These are phyloP conservation scores for Drosophila ochracea DNA, from an alignment of 2,888 invertebrate genomes.

Conservation along the genomic window DNA sequence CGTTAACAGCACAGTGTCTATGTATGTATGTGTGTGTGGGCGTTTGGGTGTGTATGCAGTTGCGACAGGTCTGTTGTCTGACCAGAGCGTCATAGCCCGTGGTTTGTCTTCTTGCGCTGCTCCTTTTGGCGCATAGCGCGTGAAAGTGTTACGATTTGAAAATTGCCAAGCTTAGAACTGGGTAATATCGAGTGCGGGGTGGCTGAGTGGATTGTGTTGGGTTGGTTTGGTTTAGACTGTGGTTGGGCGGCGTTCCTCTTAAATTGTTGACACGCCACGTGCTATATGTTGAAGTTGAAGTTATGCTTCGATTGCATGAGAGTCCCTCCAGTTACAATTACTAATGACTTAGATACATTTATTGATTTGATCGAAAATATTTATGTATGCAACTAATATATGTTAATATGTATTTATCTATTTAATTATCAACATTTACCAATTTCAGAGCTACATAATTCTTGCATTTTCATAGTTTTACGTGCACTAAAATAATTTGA, in stretches of 20 bases:
- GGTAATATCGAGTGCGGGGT: conserved; percentile 61
- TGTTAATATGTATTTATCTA: background rate
- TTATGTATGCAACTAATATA: background rate
- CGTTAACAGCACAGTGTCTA: conserved; percentile 35
- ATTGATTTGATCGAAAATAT: background rate
- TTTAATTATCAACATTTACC: background rate
- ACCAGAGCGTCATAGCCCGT: conserved; percentile 33
- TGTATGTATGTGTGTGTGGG: conserved; percentile 10
- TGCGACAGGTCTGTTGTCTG: conserved; percentile 70
- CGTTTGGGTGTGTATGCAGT: conserved; percentile 39
- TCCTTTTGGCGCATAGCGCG: conserved; percentile 67
- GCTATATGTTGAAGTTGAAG: conserved; percentile 33
- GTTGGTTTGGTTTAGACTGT: background rate
- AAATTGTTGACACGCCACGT: conserved; percentile 59
- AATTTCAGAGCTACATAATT: background rate
- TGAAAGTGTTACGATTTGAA: conserved; percentile 79
- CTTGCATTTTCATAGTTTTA: background rate
- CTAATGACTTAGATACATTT: background rate
- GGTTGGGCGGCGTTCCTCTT: conserved; percentile 32
- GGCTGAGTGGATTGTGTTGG: background rate
- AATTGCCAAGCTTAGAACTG: conserved; percentile 75
- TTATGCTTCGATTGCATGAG: conserved; percentile 7
- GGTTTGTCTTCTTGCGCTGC: conserved; percentile 38
- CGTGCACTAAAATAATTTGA: background rate
- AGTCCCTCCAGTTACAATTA: background rate